These are phyloP conservation scores for Ellobium chinense DNA, from an alignment of 2,888 invertebrate genomes.

Conservation along the genomic window DNA sequence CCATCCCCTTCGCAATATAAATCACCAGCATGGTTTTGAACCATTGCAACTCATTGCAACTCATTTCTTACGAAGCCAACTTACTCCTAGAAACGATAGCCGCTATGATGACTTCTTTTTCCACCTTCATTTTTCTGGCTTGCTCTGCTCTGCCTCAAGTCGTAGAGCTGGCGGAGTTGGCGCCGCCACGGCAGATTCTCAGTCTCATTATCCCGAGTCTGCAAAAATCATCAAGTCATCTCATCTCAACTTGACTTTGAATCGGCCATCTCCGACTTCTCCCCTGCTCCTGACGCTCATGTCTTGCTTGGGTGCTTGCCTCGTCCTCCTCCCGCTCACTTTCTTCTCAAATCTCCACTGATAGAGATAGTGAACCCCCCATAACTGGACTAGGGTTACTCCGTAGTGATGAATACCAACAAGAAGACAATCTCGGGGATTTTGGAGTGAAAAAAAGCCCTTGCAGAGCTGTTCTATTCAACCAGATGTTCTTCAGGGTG, in stretches of 20 bases:
- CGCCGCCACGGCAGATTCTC: slow-evolving; percentile 29
- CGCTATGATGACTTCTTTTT: too few species aligned
- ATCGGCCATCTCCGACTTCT: neutral
- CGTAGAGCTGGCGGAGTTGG: slow-evolving; percentile 13
- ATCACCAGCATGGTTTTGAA: too few species aligned
- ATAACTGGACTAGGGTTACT: neutral
- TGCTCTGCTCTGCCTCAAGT: too few species aligned
- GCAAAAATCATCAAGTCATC: slow-evolving; percentile 31
- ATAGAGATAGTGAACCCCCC: neutral
- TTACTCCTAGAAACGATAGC: too few species aligned
- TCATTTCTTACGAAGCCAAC: too few species aligned
- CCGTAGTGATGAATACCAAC: neutral
- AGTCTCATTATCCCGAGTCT: slow-evolving; percentile 29
- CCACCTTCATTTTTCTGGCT: too few species aligned
- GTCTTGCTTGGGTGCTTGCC: neutral
- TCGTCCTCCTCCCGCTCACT: neutral
- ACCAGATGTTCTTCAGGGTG: too few species aligned
- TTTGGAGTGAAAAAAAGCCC: too few species aligned
- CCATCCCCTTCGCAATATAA: too few species aligned
- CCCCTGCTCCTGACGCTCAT: neutral
- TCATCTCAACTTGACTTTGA: slow-evolving; percentile 7
- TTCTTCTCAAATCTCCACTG: neutral
- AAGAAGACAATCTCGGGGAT: too few species aligned
- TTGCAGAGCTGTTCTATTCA: too few species aligned
- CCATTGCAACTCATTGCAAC: too few species aligned